phyloP scores from a whole-genome alignment of 1,140 invertebrate species.

The Trigoniulus corallinus region DNA sequence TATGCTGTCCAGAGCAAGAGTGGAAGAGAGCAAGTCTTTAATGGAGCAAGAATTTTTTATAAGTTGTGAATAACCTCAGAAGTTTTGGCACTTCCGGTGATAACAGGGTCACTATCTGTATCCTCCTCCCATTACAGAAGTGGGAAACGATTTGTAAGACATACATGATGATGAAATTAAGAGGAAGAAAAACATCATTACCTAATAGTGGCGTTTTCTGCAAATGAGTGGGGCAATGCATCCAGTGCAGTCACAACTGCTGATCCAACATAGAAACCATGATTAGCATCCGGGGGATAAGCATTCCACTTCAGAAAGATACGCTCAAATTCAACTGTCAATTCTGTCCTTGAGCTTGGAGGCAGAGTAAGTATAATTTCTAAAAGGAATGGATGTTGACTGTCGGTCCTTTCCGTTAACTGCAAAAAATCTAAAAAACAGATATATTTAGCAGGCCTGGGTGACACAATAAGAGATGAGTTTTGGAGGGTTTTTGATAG shows the following conservation, averaged over 20 bases:
- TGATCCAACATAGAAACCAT: slow-evolving; percentile 86
- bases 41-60: too few relatives aligned
- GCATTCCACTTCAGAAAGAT: slow-evolving; percentile 95
- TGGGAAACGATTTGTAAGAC: background rate
- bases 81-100: too few relatives aligned
- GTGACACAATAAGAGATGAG: too few relatives aligned
- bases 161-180: background rate
- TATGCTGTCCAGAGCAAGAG: too few relatives aligned
- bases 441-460: slow-evolving; percentile 6
- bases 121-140: background rate
- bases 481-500: too few relatives aligned
- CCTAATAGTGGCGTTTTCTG: too few relatives aligned
- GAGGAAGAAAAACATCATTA: too few relatives aligned
- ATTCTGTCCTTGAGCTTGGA: slow-evolving; percentile 54
- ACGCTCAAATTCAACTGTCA: slow-evolving; percentile 82
- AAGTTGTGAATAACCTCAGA: too few relatives aligned
- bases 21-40: too few relatives aligned
- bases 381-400: slow-evolving; percentile 68
- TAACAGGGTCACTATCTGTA: too few relatives aligned
- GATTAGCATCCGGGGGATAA: slow-evolving; percentile 97
- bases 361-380: slow-evolving; percentile 69
- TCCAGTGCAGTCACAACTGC: slow-evolving; percentile 62
- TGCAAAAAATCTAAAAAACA: slow-evolving; percentile 21
- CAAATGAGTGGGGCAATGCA: too few relatives aligned
- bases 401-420: slow-evolving; percentile 66